These are phyloP conservation scores for Hydractinia symbiolongicarpus DNA, from an alignment of 30 jellyfish, hydroid and myxozoan species.

Conservation along the genomic window DNA sequence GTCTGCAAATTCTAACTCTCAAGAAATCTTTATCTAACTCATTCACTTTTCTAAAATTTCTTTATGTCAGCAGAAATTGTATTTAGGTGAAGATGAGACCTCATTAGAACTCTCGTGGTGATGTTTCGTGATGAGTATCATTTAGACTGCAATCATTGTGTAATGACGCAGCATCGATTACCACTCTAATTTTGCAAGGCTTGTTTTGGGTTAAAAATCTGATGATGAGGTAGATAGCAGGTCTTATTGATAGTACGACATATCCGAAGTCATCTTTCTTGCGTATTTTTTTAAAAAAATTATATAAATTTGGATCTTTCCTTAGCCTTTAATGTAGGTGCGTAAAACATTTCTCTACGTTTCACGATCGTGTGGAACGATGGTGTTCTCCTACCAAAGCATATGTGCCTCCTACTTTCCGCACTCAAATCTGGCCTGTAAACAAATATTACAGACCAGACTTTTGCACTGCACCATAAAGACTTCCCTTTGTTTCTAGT, in stretches of 20 bases:
- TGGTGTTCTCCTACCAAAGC: background rate
- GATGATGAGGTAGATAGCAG: slow-evolving; percentile 30
- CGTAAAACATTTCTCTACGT: background rate
- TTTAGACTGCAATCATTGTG: background rate
- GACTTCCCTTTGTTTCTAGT: background rate
- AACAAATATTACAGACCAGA: too few relatives aligned
- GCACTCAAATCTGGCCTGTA: background rate
- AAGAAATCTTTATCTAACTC: slow-evolving; percentile 25
- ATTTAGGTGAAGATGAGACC: background rate
- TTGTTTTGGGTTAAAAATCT: background rate
- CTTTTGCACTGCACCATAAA: background rate
- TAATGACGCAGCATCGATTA: slow-evolving; percentile 1
- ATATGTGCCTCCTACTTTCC: background rate
- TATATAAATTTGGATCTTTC: background rate
- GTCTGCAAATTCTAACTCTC: background rate
- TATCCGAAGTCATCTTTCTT: background rate
- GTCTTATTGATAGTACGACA: background rate
- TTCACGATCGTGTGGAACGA: background rate
- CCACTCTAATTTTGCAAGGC: slow-evolving; percentile 12
- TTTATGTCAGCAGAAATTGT: slow-evolving; percentile 15
- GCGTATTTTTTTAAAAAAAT: background rate
- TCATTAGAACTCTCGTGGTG: background rate
- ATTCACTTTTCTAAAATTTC: slow-evolving; percentile 20
- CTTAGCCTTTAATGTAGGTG: background rate
- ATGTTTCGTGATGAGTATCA: background rate